Conservation (phyloP, 2,888 invertebrate genomes). For the Drosophila nigritarsus region DNA sequence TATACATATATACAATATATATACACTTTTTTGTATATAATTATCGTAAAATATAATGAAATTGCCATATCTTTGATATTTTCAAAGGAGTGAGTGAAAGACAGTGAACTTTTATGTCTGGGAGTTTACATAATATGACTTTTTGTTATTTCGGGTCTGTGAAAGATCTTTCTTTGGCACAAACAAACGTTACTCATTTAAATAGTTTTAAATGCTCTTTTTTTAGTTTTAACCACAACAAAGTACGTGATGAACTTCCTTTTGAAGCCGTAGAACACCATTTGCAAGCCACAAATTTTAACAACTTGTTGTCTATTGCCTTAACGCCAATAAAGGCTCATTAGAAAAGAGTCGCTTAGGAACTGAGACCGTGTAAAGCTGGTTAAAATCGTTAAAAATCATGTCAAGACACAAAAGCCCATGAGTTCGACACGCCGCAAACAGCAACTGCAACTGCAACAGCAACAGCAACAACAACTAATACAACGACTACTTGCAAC, state of each 20-base stretch:
- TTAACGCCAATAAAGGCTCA: constrained; percentile 57
- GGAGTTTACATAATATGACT: background rate
- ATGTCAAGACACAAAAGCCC: constrained; percentile 61
- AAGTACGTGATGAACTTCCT: constrained; percentile 17
- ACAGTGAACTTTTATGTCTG: background rate
- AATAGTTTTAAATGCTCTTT: background rate
- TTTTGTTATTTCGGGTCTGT: background rate
- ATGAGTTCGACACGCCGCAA: constrained; percentile 35
- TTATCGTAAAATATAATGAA: background rate
- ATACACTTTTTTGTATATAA: background rate
- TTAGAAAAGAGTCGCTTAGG: constrained; percentile 46
- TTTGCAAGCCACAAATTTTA: constrained; percentile 8
- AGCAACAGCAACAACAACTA: background rate
- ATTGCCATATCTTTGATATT: background rate
- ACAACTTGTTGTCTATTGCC: constrained; percentile 13
- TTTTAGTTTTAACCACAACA: constrained; percentile 1
- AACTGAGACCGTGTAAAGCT: constrained; percentile 11
- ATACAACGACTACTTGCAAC: constrained; percentile 18
- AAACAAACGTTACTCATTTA: background rate
- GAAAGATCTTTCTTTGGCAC: background rate
- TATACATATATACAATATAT: background rate
- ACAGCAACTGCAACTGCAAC: constrained; percentile 14
- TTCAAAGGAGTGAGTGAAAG: background rate
- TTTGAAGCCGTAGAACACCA: background rate
- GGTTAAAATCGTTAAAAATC: constrained; percentile 64